These are phyloP conservation scores for Cheilosia vernalis DNA, from an alignment of 2,888 invertebrate species.

Conservation along the genomic window DNA sequence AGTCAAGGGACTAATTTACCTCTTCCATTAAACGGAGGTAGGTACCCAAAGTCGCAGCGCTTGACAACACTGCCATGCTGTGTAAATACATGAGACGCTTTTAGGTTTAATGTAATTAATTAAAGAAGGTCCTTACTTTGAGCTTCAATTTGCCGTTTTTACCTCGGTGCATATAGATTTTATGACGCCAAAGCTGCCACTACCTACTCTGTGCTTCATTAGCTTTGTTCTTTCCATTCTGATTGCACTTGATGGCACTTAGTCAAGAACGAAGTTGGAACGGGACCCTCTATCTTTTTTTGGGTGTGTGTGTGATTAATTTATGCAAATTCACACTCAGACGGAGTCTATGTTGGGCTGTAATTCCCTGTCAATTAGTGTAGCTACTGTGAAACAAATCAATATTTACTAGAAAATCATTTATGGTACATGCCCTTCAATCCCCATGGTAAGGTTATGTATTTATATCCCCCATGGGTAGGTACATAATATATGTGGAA, in stretches of 20 bases:
- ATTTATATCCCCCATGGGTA: too few species aligned
- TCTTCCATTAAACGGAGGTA: constrained; percentile 2
- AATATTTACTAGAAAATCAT: constrained; percentile 60
- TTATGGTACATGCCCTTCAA: constrained; percentile 26
- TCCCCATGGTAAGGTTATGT: background rate
- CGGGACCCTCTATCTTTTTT: background rate
- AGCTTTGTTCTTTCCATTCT: constrained; percentile 28
- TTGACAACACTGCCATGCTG: constrained; percentile 7
- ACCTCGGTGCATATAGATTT: constrained; percentile 13
- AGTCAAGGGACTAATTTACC: constrained; percentile 23
- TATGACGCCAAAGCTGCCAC: background rate
- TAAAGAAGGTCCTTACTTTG: constrained; percentile 55
- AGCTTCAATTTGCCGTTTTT: constrained; percentile 51
- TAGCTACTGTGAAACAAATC: constrained; percentile 15
- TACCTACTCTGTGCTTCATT: constrained; percentile 51
- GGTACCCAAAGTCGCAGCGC: constrained; percentile 1
- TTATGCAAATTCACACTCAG: constrained; percentile 37
- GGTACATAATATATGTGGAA: background rate
- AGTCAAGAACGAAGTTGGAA: constrained; percentile 2
- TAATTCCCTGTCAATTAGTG: constrained; percentile 52
- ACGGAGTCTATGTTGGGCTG: background rate
- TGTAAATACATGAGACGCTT: background rate
- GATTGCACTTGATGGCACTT: constrained; percentile 64
- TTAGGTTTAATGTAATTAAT: constrained; percentile 57
- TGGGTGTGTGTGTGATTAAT: constrained; percentile 6